phyloP scores from a whole-genome alignment of 2,888 invertebrate genomes.

The Argyresthia albistria region DNA sequence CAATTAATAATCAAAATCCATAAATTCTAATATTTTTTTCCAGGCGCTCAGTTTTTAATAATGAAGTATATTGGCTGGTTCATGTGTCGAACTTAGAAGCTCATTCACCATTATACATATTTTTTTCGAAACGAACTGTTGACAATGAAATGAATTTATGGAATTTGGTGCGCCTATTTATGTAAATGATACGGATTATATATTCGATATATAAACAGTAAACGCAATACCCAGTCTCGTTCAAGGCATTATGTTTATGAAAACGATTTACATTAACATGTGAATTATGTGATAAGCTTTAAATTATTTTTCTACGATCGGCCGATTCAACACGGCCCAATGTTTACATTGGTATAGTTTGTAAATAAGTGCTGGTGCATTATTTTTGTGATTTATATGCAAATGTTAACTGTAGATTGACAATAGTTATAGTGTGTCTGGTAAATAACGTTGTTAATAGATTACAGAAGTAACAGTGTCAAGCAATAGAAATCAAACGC shows the following conservation, averaged over 20 bases:
- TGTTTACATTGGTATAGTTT: conserved; percentile 38
- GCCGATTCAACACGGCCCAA: conserved; percentile 25
- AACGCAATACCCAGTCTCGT: neutral
- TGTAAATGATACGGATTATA: neutral
- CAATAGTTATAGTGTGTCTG: conserved; percentile 15
- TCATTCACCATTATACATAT: too few species aligned
- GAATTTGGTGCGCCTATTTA: neutral
- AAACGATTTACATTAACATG: conserved; percentile 30
- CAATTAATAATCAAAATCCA: too few species aligned
- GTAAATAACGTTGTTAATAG: conserved; percentile 4
- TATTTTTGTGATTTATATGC: conserved; percentile 53
- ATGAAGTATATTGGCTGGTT: too few species aligned
- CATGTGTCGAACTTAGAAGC: too few species aligned
- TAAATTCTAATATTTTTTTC: neutral
- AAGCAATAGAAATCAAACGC: neutral
- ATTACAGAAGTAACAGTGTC: neutral
- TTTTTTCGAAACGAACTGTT: too few species aligned
- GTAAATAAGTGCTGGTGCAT: conserved; percentile 47
- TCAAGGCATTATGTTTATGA: conserved; percentile 17
- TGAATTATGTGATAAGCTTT: conserved; percentile 60
- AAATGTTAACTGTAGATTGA: conserved; percentile 26
- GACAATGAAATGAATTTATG: too few species aligned
- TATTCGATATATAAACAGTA: conserved; percentile 1
- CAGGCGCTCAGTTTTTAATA: neutral
- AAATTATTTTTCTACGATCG: conserved; percentile 60